Evolutionary conservation across 2,113 vertebrate genomes (phyloP).

Genomic region (Syngnathus typhle): DNA sequence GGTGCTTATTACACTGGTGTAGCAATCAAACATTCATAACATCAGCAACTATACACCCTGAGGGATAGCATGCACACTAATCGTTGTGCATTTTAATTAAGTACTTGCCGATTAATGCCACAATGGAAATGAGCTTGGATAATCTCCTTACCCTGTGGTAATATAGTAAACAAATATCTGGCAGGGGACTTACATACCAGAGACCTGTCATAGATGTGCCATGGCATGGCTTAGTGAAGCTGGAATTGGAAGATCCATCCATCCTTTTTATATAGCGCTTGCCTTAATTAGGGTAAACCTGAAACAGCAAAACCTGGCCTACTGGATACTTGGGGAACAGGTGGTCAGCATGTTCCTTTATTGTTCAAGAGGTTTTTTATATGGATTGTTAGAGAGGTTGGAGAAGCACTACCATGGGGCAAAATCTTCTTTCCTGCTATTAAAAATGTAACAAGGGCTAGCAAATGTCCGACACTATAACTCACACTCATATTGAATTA

Average conservation of each 20-base stretch:
- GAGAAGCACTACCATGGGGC: neutral
- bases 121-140: conserved; percentile 61
- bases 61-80: conserved; percentile 37
- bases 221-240: conserved; percentile 32
- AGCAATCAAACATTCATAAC: conserved; percentile 59
- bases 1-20: conserved; percentile 39
- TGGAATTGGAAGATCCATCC: conserved; percentile 22
- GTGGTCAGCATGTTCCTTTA: neutral
- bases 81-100: conserved; percentile 68
- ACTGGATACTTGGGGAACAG: neutral
- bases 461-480: neutral
- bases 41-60: conserved; percentile 56
- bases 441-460: conserved; percentile 6
- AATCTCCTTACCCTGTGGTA: conserved; percentile 60
- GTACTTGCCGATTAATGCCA: conserved; percentile 68
- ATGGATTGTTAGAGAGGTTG: no score
- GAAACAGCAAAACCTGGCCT: neutral
- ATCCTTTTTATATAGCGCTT: neutral
- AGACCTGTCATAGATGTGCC: conserved; percentile 34
- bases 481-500: conserved; percentile 7
- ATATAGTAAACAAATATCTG: conserved; percentile 67
- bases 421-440: neutral
- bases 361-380: neutral
- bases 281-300: neutral
- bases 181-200: conserved; percentile 46